phyloP scores from a whole-genome alignment of 2,797 vertebrate genomes.

The Cuniculus paca region DNA sequence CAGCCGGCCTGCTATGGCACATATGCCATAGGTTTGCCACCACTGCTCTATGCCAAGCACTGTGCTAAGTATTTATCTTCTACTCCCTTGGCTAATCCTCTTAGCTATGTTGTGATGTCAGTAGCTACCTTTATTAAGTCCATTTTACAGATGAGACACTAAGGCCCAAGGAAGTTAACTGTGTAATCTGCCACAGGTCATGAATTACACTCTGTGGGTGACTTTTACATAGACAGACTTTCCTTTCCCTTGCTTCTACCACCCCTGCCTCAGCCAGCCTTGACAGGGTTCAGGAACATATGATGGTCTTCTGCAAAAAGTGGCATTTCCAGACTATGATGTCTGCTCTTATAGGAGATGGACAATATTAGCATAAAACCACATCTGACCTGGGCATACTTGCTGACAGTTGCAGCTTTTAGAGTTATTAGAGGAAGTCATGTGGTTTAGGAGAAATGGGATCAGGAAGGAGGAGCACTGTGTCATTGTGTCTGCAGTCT shows the following conservation, averaged over 20 bases:
- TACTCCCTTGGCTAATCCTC: neutral
- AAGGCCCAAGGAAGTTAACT: neutral
- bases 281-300: neutral
- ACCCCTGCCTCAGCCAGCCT: neutral
- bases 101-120: neutral
- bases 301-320: neutral
- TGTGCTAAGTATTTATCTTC: neutral
- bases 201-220: neutral
- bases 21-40: neutral
- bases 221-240: neutral
- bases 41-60: neutral
- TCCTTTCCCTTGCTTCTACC: neutral
- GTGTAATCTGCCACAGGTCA: neutral
- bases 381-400: constrained; percentile 56
- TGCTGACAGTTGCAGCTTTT: constrained; percentile 48
- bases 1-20: neutral
- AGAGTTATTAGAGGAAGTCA: constrained; percentile 59
- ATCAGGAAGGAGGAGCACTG: neutral
- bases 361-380: constrained; percentile 69
- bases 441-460: neutral
- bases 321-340: constrained; percentile 39
- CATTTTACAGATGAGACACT: neutral
- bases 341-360: constrained; percentile 60
- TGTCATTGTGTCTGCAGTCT: neutral
- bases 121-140: neutral